Base-by-base conservation (phyloP, 2,888 invertebrate species). In the Drosophila ezoana region DNA sequence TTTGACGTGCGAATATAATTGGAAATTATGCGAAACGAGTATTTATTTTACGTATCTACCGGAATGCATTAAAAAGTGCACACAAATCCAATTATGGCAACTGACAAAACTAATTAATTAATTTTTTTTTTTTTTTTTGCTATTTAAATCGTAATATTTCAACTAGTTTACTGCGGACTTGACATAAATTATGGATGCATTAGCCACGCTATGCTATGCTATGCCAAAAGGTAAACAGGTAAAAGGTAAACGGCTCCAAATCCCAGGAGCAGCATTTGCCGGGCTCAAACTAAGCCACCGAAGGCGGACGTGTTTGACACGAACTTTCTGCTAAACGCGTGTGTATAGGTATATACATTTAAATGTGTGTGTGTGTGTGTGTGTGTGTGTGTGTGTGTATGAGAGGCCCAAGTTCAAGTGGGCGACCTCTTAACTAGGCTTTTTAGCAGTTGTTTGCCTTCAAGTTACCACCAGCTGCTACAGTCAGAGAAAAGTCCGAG, bases 211-310 rank as follows among this genome's bases (percentile, higher is more conserved):
- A 8, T n/a, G n/a, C n/a, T n/a, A n/a, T n/a, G n/a, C n/a, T n/a
- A 3, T 20, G 18, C 43, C 6, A 43, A 8, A 13, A 20, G 6
- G 13, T 13, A 43, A 43, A 43, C 43, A 20, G 8, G 18, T 18
- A 18, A 18, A 18, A 18, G 18, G 18, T 18, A 18, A 13, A 43
- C 43, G 6, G 13, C 6, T 5, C 18, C 8, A 43, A 20, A 14
- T 45, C 45, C 45, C 45, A 32, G 28, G 45, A 45, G 45, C 23
- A 8, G n/a, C n/a, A 45, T 45, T 45, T 28, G 45, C 10, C 14
- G 5, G 11, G 14, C 45, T 9, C 13, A 10, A 28, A 32, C 4
- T n/a, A 45, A 1, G 9, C 9, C 14, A 13, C n/a, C 11, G 6
- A 23, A 44, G n/a, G 8, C 16, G 16, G 5, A 18, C 41, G 43